Base-by-base conservation (phyloP, 2,113 vertebrate species). In the Toxotes jaculatrix region DNA sequence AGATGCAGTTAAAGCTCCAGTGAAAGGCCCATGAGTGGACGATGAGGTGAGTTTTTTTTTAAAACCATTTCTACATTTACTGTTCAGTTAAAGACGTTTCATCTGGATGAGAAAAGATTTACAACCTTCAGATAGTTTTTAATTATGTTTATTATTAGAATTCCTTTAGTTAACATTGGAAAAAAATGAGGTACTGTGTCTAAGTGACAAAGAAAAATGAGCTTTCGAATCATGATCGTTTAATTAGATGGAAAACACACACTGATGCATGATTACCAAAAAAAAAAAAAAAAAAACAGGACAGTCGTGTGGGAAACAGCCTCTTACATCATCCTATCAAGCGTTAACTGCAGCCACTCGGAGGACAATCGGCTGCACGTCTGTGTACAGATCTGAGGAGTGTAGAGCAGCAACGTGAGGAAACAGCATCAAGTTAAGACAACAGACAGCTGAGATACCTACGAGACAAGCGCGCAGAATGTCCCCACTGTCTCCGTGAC, bases 111-210 rank as follows among this genome's bases (percentile, higher is more conserved):
- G 7, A 27, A 47, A 69, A 36, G 1, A 65, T 71, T 1, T 3
- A 64, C 31, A 27, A 16, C 1, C 49, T 75, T 60, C 8, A 69
- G 19, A 45, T 2, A 13, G 27, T 70, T 87, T 57, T 61, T 3
- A 1, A 4, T 56, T 53, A 56, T 45, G 77, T 51, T 85, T 80
- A 84, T 87, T 86, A 87, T 90, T 89, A 83, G 36, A 91, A 88
- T 89, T 90, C 55, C 71, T 67, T 76, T 90, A 73, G 79, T 69
- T 79, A 77, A 91, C 70, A 66, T 70, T 90, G 90, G 85, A 88
- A 91, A 90, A 89, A 93, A 88, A 87, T 69, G 59, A 92, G 85
- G 89, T 89, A 88, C 82, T 74, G 80, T 88, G 80, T 90, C 82
- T 81, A 90, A 65, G 72, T 68, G 82, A 85, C 49, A 82, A 85